Evolutionary conservation across 2,797 vertebrate species (phyloP).

Genomic region (Phalanger gymnotis): DNA sequence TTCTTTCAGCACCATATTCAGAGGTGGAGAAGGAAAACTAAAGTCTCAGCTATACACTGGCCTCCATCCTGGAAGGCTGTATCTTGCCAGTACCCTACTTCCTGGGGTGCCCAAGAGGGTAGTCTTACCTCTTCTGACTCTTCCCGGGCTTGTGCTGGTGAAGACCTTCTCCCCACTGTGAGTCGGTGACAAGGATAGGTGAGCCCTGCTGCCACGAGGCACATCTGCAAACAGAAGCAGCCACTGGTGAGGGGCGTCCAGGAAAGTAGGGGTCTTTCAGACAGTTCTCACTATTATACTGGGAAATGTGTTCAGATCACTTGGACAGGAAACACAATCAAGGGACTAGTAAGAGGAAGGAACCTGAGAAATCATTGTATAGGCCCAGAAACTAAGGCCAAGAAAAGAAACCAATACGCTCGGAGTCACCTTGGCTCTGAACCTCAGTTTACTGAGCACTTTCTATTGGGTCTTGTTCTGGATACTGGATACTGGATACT

Average conservation of each 20-base stretch:
- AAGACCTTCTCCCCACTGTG: slow-evolving; percentile 95
- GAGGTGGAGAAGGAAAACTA: background rate
- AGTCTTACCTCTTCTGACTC: slow-evolving; percentile 94
- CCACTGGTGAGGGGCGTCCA: slow-evolving; percentile 43
- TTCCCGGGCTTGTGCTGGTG: slow-evolving; percentile 92
- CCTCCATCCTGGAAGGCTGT: background rate
- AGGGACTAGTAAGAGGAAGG: background rate
- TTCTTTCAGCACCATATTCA: background rate
- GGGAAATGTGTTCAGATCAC: slow-evolving; percentile 45
- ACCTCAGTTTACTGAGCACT: no score
- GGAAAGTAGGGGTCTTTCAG: slow-evolving; percentile 1
- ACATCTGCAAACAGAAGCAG: slow-evolving; percentile 89
- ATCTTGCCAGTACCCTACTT: background rate
- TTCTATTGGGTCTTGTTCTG: background rate
- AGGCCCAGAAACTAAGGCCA: background rate
- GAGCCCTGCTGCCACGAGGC: slow-evolving; percentile 93
- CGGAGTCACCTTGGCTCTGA: background rate
- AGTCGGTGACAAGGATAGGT: slow-evolving; percentile 97
- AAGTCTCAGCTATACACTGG: background rate
- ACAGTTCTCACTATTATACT: slow-evolving; percentile 44
- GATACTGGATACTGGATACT: background rate
- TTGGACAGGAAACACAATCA: background rate
- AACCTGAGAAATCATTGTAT: background rate
- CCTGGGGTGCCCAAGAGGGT: background rate
- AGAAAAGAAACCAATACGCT: background rate